phyloP scores from a whole-genome alignment of 2,113 vertebrate genomes.

The Piaya cayana region DNA sequence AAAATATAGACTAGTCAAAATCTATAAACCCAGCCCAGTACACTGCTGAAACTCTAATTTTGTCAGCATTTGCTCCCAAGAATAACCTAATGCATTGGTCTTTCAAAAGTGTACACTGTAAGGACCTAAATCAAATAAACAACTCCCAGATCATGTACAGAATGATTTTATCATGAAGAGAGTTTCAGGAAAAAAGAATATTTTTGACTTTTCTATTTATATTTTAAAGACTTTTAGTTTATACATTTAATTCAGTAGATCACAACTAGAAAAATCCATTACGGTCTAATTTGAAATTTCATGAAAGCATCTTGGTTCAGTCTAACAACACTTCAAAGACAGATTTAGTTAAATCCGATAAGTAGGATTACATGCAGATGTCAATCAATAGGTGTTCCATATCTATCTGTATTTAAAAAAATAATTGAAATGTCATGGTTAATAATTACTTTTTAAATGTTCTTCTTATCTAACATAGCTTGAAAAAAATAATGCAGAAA shows the following conservation, averaged over 20 bases:
- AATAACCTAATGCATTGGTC: background rate
- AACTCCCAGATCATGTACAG: background rate
- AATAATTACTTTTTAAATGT: conserved; percentile 5
- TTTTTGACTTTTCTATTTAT: background rate
- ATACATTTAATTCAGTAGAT: background rate
- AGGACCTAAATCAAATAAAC: background rate
- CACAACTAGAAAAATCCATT: background rate
- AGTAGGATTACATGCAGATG: conserved; percentile 56
- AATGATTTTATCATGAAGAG: background rate
- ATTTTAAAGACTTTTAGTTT: conserved; percentile 13
- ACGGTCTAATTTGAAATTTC: conserved; percentile 9
- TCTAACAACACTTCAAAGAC: conserved; percentile 45
- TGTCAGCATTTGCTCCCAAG: conserved; percentile 7
- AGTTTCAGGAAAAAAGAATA: background rate
- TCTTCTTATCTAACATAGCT: conserved; percentile 7
- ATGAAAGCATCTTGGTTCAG: conserved; percentile 12
- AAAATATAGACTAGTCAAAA: conserved; percentile 4
- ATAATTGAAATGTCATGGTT: conserved; percentile 6
- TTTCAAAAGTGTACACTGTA: background rate
- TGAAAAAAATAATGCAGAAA: background rate
- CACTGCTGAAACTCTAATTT: conserved; percentile 20
- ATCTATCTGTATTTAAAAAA: background rate
- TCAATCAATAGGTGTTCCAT: conserved; percentile 10
- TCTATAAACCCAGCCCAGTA: background rate
- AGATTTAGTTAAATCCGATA: conserved; percentile 19